Percentiles rank a stretch among this genome's conserved stretches.
phyloP scores from a whole-genome alignment of 2,888 invertebrate genomes.

The Aplocera efformata region DNA sequence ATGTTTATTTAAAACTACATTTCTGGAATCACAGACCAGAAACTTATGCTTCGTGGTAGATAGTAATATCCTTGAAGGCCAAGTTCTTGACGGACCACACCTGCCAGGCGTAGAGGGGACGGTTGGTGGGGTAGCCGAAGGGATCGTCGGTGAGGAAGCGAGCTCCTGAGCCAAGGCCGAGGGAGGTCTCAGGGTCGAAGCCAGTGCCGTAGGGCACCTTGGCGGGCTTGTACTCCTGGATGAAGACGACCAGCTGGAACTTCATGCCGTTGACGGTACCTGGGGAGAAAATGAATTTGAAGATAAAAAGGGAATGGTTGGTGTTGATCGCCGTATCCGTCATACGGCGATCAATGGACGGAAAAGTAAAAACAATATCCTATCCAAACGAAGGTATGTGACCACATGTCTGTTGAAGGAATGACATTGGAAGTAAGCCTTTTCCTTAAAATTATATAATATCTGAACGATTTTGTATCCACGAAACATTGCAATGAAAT shows the following conservation, averaged over 20 bases:
- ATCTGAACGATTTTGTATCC: too few relatives aligned
- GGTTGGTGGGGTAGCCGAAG: constrained; percentile 76
- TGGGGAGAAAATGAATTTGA: constrained; percentile 1
- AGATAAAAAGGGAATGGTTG: too few relatives aligned
- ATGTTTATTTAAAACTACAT: too few relatives aligned
- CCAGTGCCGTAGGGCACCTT: constrained; percentile 39
- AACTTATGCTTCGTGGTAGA: constrained; percentile 57
- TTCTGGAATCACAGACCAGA: too few relatives aligned
- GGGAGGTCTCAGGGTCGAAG: constrained; percentile 71
- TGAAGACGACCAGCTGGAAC: constrained; percentile 80
- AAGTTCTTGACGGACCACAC: constrained; percentile 74
- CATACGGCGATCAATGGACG: too few relatives aligned
- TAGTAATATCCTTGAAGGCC: constrained; percentile 72
- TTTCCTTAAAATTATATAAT: too few relatives aligned
- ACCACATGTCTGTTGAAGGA: too few relatives aligned
- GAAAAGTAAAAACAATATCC: too few relatives aligned
- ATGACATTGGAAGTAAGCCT: too few relatives aligned
- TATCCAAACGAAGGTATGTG: too few relatives aligned
- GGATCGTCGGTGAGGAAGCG: constrained; percentile 80
- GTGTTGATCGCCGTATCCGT: too few relatives aligned
- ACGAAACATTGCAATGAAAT: too few relatives aligned
- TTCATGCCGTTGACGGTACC: constrained; percentile 83
- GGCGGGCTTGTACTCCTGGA: constrained; percentile 44
- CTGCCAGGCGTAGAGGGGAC: constrained; percentile 58
- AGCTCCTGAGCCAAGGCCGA: constrained; percentile 67